phyloP scores from a whole-genome alignment of 92 coral and sea anemone genomes.

The Porites divaricata region DNA sequence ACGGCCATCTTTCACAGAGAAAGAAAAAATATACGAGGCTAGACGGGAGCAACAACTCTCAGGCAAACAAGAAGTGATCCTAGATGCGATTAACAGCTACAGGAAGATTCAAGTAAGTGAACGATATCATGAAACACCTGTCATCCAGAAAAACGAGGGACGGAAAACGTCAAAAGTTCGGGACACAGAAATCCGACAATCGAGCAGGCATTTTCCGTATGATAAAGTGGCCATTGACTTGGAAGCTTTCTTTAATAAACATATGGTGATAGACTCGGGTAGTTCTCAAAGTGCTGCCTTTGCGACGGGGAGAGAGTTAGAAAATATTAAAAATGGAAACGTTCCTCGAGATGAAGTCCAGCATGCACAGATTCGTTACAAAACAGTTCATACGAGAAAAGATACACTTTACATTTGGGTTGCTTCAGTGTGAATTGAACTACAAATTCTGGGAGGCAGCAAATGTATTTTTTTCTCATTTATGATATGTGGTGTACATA shows the following conservation, averaged over 20 bases:
- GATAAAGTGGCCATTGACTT: constrained; percentile 32
- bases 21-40: neutral
- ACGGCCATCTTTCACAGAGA: neutral
- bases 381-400: constrained; percentile 53
- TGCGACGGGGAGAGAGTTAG: neutral
- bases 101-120: neutral
- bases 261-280: neutral
- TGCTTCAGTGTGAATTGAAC: constrained; percentile 33
- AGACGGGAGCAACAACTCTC: neutral
- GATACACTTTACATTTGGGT: constrained; percentile 50
- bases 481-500: too few relatives aligned
- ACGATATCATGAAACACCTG: neutral
- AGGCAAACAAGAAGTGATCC: neutral
- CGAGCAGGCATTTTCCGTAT: neutral
- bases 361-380: constrained; percentile 27
- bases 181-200: neutral
- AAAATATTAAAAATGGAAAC: neutral
- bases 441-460: neutral
- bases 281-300: too few relatives aligned
- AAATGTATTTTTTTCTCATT: too few relatives aligned
- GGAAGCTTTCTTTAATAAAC: constrained; percentile 13
- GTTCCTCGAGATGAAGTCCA: neutral
- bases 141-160: neutral
- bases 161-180: neutral
- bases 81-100: neutral